Base-by-base conservation (phyloP, 2,888 invertebrate species). In the Dinocampus coccinellae region DNA sequence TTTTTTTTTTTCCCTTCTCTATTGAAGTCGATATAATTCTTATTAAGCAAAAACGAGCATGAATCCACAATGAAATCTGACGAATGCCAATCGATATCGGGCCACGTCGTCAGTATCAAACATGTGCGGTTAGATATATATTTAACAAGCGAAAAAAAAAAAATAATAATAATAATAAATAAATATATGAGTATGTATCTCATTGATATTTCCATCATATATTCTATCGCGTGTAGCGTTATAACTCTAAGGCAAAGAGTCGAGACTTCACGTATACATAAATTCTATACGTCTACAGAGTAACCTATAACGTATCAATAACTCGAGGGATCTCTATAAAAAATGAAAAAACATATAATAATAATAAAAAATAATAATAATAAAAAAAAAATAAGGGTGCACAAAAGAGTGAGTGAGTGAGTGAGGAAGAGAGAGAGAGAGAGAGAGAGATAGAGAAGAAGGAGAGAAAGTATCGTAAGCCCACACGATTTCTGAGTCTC, bases 11-110 rank as follows among this genome's bases (percentile, higher is more conserved):
- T 11, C 58, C 62, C 72, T 78, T 79, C 73, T 61, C 80, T 79
- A 78, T 82, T 81, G 82, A 83, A 83, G 83, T 80, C 82, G 79
- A 82, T 81, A 82, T 80, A 81, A n/a, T 79, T 82, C 82, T 82
- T 83, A 81, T 84, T 84, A 82, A 82, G 81, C 83, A 80, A 81
- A 81, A 84, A 82, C 81, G 78, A 80, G 82, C 80, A 82, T 80
- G 79, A 80, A 79, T 78, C 78, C 79, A 81, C 47, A 47, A 81
- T 80, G 83, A 85, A 84, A 82, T 83, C 82, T 77, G 78, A 78
- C 79, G 80, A 79, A 83, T 81, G 81, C 79, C 82, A 83, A 84
- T 83, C 83, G 81, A 84, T 83, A 84, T 81, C 80, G 69, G 69
- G 57, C 69, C 70, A 62, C 53, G 53, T 52, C 57, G 64, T 42